A percentile compares a stretch with the other conserved stretches of the same genome.
Conservation (phyloP, 2,113 vertebrate species). For the Arizona elegans region DNA sequence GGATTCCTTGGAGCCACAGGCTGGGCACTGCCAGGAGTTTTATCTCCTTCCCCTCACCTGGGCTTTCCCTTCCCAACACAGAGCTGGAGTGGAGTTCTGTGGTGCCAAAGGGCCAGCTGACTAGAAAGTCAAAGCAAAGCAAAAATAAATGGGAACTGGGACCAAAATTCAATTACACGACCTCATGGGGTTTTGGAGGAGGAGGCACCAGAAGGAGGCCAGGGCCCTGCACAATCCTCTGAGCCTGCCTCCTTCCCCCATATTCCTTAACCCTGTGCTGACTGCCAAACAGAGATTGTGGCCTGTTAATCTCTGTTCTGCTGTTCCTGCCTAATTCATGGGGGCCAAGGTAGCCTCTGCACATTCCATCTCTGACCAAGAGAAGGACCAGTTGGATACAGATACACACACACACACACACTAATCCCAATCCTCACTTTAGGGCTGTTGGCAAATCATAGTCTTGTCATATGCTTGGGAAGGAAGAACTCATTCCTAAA, state of each 20-base stretch:
- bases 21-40: slow-evolving; percentile 24
- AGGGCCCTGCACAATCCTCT: slow-evolving; percentile 5
- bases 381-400: not conserved
- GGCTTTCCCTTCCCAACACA: slow-evolving; percentile 5
- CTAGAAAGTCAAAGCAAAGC: slow-evolving; percentile 16
- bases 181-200: slow-evolving; percentile 47
- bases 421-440: not conserved
- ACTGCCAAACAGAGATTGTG: not conserved
- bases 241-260: not conserved
- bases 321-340: not conserved
- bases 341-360: not conserved
- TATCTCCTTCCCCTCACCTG: not conserved
- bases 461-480: not conserved
- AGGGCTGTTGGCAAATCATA: slow-evolving; percentile 15
- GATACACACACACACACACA: not conserved
- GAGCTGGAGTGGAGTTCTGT: slow-evolving; percentile 33
- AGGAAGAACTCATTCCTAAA: not conserved
- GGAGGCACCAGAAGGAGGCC: not conserved
- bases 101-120: slow-evolving; percentile 43
- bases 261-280: slow-evolving; percentile 11
- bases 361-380: not conserved
- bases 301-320: not conserved
- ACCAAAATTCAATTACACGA: slow-evolving; percentile 65
- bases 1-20: not conserved
- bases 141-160: slow-evolving; percentile 44